Evolutionary conservation across 1,140 invertebrate genomes (phyloP), one percentile per base, ranked within the genome.

Genomic region (Drosophila nigromelanica): DNA sequence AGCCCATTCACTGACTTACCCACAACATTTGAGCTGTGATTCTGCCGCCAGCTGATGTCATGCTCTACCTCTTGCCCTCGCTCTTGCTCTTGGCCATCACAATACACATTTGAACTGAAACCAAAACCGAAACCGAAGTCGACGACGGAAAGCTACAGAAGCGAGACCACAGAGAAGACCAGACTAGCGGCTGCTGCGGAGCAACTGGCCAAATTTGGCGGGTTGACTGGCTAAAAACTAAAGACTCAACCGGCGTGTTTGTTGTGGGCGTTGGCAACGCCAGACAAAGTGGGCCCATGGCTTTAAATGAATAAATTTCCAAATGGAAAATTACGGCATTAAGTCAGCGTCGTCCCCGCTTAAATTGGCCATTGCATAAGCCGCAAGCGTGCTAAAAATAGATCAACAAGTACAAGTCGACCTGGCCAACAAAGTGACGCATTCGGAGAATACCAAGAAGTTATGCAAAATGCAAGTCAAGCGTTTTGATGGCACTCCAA

Each of bases 11-110:
- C 14, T 39, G 45, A n/a, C 18, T 48, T 39, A 24, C 30, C 24
- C 24, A 40, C 24, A 37, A 40, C 33, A 56, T 59, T 72, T 66
- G 35, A 40, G 37, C 70, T 54, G 51, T 66, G 52, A 58, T 66
- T 64, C 68, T 37, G 18, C 39, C 27, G 63, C 47, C 42, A 10
- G 75, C 64, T 77, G 75, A 77, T 77, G 75, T 77, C 76, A 78
- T 76, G 58, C 43, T 60, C 63, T 51, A 27, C 8, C 27, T 45
- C 48, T 37, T 45, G 27, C 37, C 62, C 47, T 27, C 40, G 21
- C 60, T 50, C 43, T 58, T 56, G 48, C 62, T 21, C 24, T 35
- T 59, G 27, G 24, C 30, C 60, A 54, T 62, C 10, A 54, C 40
- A 62, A 51, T 62, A 54, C 55, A 24, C 33, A 30, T 14, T 56